Evolutionary conservation across 2,797 vertebrate genomes (phyloP), one percentile per base, ranked within the genome.

Genomic region (Hylomyscus alleni): DNA sequence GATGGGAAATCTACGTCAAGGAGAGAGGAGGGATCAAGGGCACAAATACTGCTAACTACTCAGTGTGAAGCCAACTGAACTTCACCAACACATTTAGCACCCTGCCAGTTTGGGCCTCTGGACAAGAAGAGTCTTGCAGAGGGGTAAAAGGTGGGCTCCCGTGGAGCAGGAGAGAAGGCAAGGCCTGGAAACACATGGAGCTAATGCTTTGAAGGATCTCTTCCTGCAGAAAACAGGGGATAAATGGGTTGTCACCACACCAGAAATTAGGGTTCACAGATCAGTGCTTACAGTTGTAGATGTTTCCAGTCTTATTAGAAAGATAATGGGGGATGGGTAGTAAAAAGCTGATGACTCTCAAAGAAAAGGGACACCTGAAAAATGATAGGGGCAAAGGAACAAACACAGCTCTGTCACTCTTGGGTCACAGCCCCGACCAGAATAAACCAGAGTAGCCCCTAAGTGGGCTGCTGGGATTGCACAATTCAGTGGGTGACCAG

Each of bases 41-140:
- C 0, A 26, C 2, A 2, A 40, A 76, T 0, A 9, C 65, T 22
- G 26, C 20, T 8, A 4, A 50, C 29, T 4, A 14, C 6, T 44
- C 22, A 8, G 10, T 8, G 6, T 0, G 10, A 8, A 0, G 31
- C 26, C 5, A 6, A 26, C 26, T 62, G 76, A 62, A 31, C 1
- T 20, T 40, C 11, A 0, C 5, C 13, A 15, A 62, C 31, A 29
- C 44, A 11, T 24, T 58, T 8, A 37, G 26, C 17, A 58, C n/a
- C 24, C 1, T 0, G 11, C 54, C 9, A 0, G 9, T 1, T 12
- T n/a, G 7, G 31, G 10, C 58, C 76, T 40, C 89, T 69, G 3
- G 7, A 44, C 26, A 37, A 72, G 9, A 19, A 54, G 44, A 17
- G 3, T 6, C 22, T n/a, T 65, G 69, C 4, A 8, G 22, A 65